Conservation (phyloP, 2,888 invertebrate genomes). For the Agrotis segetum region DNA sequence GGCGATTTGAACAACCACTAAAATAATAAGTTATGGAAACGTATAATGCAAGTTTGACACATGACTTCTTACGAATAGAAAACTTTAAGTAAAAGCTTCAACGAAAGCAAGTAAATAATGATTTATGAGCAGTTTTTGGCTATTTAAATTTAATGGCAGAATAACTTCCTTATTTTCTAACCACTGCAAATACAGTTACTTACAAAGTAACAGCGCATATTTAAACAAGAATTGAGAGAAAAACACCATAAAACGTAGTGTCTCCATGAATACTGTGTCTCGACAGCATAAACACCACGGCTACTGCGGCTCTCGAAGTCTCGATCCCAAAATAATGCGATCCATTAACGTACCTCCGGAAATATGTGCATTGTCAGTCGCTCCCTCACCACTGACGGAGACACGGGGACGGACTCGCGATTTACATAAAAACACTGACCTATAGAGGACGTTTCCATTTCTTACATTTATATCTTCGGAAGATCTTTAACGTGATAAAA, state of each 20-base stretch:
- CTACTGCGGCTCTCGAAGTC: conserved; percentile 51
- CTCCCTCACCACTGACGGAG: conserved; percentile 58
- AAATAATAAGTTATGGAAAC: background rate
- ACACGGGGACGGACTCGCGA: conserved; percentile 57
- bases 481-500: background rate
- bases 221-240: conserved; percentile 13
- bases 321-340: conserved; percentile 77
- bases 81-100: background rate
- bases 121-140: background rate
- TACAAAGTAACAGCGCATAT: conserved; percentile 2
- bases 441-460: conserved; percentile 51
- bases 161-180: background rate
- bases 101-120: background rate
- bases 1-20: conserved; percentile 5
- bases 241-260: conserved; percentile 41
- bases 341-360: conserved; percentile 78
- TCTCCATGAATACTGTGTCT: conserved; percentile 42
- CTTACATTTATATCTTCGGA: conserved; percentile 19
- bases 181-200: background rate
- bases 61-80: too few species aligned
- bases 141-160: background rate
- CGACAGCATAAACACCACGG: conserved; percentile 51
- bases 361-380: conserved; percentile 73
- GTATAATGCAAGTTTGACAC: background rate
- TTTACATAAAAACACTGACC: conserved; percentile 68